phyloP scores from a whole-genome alignment of 2,797 vertebrate genomes.

The Sternarchorhynchus goeldii region DNA sequence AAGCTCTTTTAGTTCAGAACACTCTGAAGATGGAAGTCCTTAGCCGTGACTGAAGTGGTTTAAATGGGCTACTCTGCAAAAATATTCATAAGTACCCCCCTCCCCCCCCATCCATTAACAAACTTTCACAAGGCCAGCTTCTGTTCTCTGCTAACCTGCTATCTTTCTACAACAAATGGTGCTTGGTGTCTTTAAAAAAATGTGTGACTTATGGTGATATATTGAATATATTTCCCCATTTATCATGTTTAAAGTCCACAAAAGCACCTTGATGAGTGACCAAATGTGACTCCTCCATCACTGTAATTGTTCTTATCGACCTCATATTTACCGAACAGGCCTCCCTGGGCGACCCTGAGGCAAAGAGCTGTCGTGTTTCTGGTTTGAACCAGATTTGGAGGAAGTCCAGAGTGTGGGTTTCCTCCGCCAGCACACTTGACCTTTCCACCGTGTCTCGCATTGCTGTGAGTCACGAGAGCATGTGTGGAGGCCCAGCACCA shows the following conservation, averaged over 20 bases:
- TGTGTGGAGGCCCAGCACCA: slow-evolving; percentile 21
- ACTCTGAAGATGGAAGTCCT: slow-evolving; percentile 50
- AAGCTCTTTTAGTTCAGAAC: slow-evolving; percentile 75
- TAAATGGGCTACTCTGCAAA: slow-evolving; percentile 40
- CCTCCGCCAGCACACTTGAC: slow-evolving; percentile 17
- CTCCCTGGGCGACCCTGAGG: slow-evolving; percentile 12
- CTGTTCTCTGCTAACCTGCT: slow-evolving; percentile 32
- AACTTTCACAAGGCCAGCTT: slow-evolving; percentile 50
- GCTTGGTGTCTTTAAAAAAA: slow-evolving; percentile 37
- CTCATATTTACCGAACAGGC: slow-evolving; percentile 22
- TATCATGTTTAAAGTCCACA: slow-evolving; percentile 45
- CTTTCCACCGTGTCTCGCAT: slow-evolving; percentile 5
- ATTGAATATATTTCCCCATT: slow-evolving; percentile 53
- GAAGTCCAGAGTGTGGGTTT: slow-evolving; percentile 41
- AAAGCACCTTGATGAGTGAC: slow-evolving; percentile 44
- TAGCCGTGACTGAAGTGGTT: slow-evolving; percentile 48
- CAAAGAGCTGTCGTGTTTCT: slow-evolving; percentile 15
- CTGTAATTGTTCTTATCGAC: slow-evolving; percentile 35
- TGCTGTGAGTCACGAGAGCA: background rate
- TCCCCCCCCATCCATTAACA: slow-evolving; percentile 45
- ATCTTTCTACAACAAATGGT: slow-evolving; percentile 48
- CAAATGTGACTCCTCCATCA: slow-evolving; percentile 37
- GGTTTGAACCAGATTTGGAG: slow-evolving; percentile 24
- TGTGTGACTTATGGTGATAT: slow-evolving; percentile 60
- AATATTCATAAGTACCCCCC: slow-evolving; percentile 28